Conservation (phyloP, 1,140 invertebrate genomes). For the Maconellicoccus hirsutus region DNA sequence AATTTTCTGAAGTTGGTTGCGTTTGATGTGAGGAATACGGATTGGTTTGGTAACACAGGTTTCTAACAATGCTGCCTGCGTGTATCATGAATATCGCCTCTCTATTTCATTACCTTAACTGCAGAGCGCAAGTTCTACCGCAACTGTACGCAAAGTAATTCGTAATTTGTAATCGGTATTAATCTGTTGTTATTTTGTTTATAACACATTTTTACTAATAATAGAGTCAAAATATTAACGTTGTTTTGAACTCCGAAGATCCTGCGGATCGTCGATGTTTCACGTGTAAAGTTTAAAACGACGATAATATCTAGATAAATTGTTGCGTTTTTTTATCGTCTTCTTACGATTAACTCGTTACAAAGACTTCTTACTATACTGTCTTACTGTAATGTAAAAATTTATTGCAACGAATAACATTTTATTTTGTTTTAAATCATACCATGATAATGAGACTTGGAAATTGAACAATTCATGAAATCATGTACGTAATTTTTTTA, state of each 20-base stretch:
- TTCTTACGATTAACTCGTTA: not conserved
- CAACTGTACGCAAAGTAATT: not conserved
- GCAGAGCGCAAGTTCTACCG: not conserved
- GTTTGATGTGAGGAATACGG: slow-evolving; percentile 19
- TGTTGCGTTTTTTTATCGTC: not conserved
- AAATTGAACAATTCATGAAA: not conserved
- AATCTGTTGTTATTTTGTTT: not conserved
- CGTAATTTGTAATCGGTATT: not conserved
- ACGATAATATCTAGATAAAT: not conserved
- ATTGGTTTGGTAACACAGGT: slow-evolving; percentile 16
- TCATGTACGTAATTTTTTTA: not conserved
- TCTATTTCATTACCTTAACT: slow-evolving; percentile 13
- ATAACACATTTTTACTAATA: not conserved
- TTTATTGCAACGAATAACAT: not conserved
- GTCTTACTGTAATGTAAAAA: not conserved
- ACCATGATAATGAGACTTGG: not conserved
- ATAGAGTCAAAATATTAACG: not conserved
- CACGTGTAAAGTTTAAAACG: not conserved
- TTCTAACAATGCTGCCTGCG: slow-evolving; percentile 13
- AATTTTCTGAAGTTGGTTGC: slow-evolving; percentile 18
- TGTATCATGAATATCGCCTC: slow-evolving; percentile 16
- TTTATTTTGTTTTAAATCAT: not conserved
- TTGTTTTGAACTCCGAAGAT: not conserved
- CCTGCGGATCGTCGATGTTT: not conserved
- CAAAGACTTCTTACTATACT: not conserved